Percentiles rank a stretch among this genome's conserved stretches.
These are phyloP conservation scores for Pseudomyrmex dendroicus DNA, from an alignment of 1,140 invertebrate species.

Conservation along the genomic window DNA sequence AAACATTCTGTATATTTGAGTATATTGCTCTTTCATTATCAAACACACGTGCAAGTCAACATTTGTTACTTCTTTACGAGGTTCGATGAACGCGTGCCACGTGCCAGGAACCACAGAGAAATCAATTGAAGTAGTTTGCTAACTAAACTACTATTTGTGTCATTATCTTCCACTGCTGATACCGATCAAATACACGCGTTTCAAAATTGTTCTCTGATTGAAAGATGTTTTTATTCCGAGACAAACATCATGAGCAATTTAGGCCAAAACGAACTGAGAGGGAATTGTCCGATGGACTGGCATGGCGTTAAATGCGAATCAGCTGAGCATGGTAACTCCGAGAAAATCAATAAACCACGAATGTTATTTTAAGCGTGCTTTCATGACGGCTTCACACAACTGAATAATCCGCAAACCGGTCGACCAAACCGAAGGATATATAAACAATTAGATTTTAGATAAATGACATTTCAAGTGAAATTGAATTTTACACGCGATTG, in stretches of 20 bases:
- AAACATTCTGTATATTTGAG: no score
- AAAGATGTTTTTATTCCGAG: no score
- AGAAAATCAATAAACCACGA: constrained; percentile 59
- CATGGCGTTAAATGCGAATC: constrained; percentile 44
- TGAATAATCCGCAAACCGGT: constrained; percentile 15
- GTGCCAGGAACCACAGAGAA: no score
- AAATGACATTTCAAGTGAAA: background rate
- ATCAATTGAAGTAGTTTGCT: no score
- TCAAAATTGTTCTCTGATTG: no score
- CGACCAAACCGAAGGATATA: background rate
- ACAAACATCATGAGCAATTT: background rate
- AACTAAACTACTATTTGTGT: no score
- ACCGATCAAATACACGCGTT: no score
- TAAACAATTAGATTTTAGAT: background rate
- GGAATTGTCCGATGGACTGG: constrained; percentile 23
- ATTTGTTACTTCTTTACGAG: no score
- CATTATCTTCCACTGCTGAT: no score
- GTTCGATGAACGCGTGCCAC: no score
- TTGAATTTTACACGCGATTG: background rate
- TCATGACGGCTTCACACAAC: constrained; percentile 32
- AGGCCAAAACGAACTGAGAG: background rate
- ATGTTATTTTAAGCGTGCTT: constrained; percentile 55
- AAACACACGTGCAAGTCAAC: no score
- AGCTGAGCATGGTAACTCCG: constrained; percentile 11
- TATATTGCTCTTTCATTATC: no score